Conservation (phyloP, 2,888 invertebrate genomes). For the Celastrina argiolus region DNA sequence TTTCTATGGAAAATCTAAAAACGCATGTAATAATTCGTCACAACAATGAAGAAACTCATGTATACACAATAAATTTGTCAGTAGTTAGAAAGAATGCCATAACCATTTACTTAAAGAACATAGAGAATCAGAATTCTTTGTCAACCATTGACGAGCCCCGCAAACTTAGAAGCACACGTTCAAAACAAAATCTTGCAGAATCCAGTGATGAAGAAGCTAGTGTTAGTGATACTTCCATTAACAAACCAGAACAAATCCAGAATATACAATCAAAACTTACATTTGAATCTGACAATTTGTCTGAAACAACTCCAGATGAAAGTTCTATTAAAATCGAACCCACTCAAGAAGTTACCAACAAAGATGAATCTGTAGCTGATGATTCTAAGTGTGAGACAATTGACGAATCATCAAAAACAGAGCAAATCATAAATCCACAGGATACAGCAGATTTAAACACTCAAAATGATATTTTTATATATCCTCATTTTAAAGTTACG, state of each 20-base stretch:
- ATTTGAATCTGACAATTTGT: constrained; percentile 54
- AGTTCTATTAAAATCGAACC: constrained; percentile 25
- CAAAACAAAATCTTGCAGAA: constrained; percentile 42
- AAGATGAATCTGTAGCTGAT: background rate
- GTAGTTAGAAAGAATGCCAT: constrained; percentile 49
- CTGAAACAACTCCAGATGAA: constrained; percentile 32
- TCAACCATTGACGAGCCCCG: constrained; percentile 37
- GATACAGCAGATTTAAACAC: background rate
- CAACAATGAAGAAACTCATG: constrained; percentile 63
- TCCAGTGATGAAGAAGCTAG: constrained; percentile 36
- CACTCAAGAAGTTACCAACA: background rate
- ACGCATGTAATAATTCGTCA: constrained; percentile 80
- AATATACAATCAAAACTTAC: constrained; percentile 54
- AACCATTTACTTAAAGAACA: constrained; percentile 38
- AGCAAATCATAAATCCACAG: background rate
- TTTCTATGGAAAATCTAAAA: constrained; percentile 78
- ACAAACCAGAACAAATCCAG: constrained; percentile 24
- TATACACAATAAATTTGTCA: constrained; percentile 61
- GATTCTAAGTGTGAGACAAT: background rate
- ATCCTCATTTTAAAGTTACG: constrained; percentile 58
- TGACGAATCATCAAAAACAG: background rate
- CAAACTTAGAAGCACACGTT: constrained; percentile 46
- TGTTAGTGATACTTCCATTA: constrained; percentile 13
- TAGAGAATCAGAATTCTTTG: constrained; percentile 20
- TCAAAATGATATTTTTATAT: constrained; percentile 37